Evolutionary conservation across 2,113 vertebrate genomes (phyloP), one percentile per base, ranked within the genome.

Genomic region (Prionailurus viverrinus): DNA sequence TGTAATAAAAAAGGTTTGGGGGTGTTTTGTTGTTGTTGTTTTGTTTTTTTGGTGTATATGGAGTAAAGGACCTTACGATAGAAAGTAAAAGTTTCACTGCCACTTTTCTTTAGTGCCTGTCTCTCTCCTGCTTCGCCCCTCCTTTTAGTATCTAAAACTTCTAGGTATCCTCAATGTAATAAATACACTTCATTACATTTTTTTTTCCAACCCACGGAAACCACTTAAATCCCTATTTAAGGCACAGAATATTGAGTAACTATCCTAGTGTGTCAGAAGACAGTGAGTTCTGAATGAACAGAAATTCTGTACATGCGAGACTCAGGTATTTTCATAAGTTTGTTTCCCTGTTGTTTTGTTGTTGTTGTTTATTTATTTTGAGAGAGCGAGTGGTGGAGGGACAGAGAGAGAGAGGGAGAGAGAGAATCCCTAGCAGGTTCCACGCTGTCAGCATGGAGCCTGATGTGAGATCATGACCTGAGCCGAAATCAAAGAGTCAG

Each of bases 171-270:
- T 8, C 11, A 0, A 25, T 97, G 97, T 98, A 96, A 79, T 98
- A 96, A 79, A 48, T 94, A 58, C 3, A 8, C 16, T 96, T 95
- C 12, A 61, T 94, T 85, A 68, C 8, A 14, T 95, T 29, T 61
- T 89, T 91, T 36, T 78, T 95, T 83, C 58, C 88, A 95, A 79
- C 65, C 23, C 27, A 5, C 94, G 82, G 90, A 96, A 97, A 71
- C 27, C 66, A 66, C 23, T 97, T 83, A 91, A 95, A 55, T 97
- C 7, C 4, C 0, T 95, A 29, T 55, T 92, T 96, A 96, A 81
- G 94, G 31, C 83, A 51, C 51, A 81, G 91, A 92, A 87, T 2
- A 16, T 98, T 97, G 39, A 33, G 45, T 90, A 61, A 90, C 51
- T 5, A 51, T 27, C 16, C 4, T 69, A 65, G 7, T 55, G 14